Percentiles rank a stretch among this genome's conserved stretches.
These are phyloP conservation scores for Drosophila percnosoma DNA, from an alignment of 2,888 invertebrate species.

Conservation along the genomic window DNA sequence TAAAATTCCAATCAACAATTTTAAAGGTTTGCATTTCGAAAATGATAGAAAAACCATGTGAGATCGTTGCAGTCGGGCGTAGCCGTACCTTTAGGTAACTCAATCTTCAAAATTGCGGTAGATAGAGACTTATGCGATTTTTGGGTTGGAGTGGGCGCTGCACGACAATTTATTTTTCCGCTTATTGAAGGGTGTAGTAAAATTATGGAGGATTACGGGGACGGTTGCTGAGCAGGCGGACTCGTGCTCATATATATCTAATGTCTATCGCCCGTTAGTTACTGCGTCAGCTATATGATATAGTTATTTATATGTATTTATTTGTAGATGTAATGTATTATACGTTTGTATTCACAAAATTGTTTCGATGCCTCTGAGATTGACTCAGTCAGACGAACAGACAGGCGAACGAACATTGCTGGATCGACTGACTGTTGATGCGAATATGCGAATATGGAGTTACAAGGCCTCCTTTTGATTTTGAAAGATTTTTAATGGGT, in stretches of 20 bases:
- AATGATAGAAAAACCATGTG: too few relatives aligned
- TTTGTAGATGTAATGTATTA: background rate
- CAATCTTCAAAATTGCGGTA: too few relatives aligned
- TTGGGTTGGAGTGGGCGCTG: too few relatives aligned
- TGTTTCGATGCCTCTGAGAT: background rate
- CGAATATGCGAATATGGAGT: background rate
- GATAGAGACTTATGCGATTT: too few relatives aligned
- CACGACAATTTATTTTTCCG: background rate
- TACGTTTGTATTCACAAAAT: background rate
- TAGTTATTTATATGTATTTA: background rate
- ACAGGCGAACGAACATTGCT: background rate
- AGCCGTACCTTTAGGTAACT: too few relatives aligned
- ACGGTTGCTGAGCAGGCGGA: background rate
- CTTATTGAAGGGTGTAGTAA: background rate
- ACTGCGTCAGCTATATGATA: background rate
- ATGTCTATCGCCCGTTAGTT: background rate
- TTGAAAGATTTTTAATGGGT: slow-evolving; percentile 1
- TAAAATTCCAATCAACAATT: too few relatives aligned
- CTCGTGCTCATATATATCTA: too few relatives aligned
- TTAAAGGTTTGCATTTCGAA: too few relatives aligned
- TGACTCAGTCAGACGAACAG: background rate
- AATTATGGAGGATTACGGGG: background rate
- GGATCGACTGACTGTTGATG: background rate
- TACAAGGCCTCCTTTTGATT: background rate
- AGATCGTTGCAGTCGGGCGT: too few relatives aligned